These are phyloP conservation scores for Ormyrus thymus DNA, from an alignment of 2,888 invertebrate species.

Conservation along the genomic window DNA sequence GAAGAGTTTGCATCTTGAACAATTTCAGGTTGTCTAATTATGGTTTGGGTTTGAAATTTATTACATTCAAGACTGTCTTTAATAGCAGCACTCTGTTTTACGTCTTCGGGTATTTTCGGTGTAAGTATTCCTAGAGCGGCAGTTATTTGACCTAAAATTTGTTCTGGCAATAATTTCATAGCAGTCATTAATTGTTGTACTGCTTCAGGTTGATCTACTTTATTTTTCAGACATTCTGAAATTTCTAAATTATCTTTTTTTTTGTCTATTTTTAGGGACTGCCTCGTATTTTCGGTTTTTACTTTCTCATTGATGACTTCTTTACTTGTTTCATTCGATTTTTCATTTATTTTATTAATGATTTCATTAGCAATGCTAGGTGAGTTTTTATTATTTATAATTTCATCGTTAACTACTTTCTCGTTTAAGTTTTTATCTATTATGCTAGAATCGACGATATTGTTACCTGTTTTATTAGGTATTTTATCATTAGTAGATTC, in stretches of 20 bases:
- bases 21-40: too few species aligned
- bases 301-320: not conserved
- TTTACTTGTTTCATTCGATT: not conserved
- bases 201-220: constrained; percentile 35
- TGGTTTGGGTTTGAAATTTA: not conserved
- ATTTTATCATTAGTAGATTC: not conserved
- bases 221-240: not conserved
- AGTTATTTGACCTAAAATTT: constrained; percentile 67
- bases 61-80: not conserved
- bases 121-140: constrained; percentile 67
- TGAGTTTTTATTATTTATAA: too few species aligned
- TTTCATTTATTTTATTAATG: not conserved
- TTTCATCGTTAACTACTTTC: too few species aligned
- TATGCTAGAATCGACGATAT: too few species aligned
- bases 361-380: not conserved
- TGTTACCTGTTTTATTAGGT: not conserved
- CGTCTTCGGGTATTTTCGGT: constrained; percentile 56
- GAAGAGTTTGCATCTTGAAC: too few species aligned
- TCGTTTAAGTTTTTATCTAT: too few species aligned
- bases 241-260: not conserved
- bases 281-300: not conserved
- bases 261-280: too few species aligned
- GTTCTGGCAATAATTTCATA: constrained; percentile 69
- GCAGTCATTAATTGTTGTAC: constrained; percentile 67
- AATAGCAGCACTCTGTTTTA: not conserved